Evolutionary conservation across 2,113 vertebrate genomes (phyloP).

Genomic region (Ascaphus truei): DNA sequence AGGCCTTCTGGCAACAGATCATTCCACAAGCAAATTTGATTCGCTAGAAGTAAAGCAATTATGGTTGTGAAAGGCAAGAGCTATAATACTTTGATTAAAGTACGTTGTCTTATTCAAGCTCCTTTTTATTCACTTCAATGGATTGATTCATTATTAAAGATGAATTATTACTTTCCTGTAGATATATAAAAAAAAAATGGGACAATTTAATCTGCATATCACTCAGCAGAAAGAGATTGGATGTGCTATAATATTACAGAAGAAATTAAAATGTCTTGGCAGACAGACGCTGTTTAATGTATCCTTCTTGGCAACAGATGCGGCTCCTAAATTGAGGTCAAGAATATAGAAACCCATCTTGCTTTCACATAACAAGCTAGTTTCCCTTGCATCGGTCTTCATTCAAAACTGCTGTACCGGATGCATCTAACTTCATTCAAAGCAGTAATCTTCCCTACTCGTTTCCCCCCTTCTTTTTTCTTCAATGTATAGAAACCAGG

Average conservation of each 20-base stretch:
- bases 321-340: neutral
- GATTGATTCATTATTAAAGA: conserved; percentile 9
- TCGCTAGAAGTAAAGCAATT: neutral
- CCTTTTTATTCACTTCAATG: neutral
- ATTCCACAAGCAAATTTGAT: too few relatives aligned
- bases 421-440: neutral
- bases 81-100: too few relatives aligned
- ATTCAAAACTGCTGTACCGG: neutral
- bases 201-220: conserved; percentile 23
- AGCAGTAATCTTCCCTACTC: too few relatives aligned
- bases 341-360: neutral
- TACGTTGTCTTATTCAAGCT: neutral
- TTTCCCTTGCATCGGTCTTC: neutral
- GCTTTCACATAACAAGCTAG: neutral
- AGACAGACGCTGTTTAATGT: neutral
- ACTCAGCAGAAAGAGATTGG: conserved; percentile 13
- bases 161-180: conserved; percentile 7
- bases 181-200: conserved; percentile 12
- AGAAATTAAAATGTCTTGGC: neutral
- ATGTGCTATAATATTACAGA: neutral
- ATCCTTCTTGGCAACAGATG: neutral
- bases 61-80: too few relatives aligned
- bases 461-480: too few relatives aligned
- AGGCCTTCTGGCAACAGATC: too few relatives aligned
- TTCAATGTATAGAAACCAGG: too few relatives aligned